A percentile compares a stretch with the other conserved stretches of the same genome.
These are phyloP conservation scores for Hippocampus kuda DNA, from an alignment of 2,797 vertebrate genomes.

Conservation along the genomic window DNA sequence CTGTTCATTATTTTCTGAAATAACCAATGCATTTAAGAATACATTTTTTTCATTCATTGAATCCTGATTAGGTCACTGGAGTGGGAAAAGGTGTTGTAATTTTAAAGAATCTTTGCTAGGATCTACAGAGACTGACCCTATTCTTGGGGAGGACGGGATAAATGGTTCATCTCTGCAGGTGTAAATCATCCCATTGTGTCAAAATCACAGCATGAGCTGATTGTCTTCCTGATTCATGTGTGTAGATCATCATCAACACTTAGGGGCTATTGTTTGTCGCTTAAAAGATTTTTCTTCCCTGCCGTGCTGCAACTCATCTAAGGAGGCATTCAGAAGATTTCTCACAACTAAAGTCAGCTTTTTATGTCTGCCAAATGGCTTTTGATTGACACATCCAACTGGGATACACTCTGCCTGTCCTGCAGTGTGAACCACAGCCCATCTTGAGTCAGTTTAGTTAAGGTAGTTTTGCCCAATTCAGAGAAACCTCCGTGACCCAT, in stretches of 20 bases:
- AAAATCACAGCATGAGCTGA: constrained; percentile 41
- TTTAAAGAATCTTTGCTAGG: neutral
- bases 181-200: constrained; percentile 35
- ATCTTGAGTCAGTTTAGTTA: constrained; percentile 5
- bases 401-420: neutral
- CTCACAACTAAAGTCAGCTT: constrained; percentile 12
- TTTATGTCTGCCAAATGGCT: neutral
- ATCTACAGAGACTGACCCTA: no score
- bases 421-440: constrained; percentile 2
- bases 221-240: constrained; percentile 41
- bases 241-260: constrained; percentile 57
- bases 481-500: neutral
- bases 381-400: constrained; percentile 3
- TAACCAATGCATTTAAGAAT: neutral
- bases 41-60: neutral
- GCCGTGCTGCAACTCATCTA: constrained; percentile 42
- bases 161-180: constrained; percentile 24
- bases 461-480: constrained; percentile 2
- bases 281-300: constrained; percentile 54
- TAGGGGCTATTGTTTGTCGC: constrained; percentile 56
- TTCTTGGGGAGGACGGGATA: neutral
- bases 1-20: neutral
- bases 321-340: neutral
- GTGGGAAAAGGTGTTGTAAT: neutral
- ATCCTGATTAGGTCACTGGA: neutral